These are phyloP conservation scores for Dolichotis patagonum DNA, from an alignment of 2,113 vertebrate genomes.

Conservation along the genomic window DNA sequence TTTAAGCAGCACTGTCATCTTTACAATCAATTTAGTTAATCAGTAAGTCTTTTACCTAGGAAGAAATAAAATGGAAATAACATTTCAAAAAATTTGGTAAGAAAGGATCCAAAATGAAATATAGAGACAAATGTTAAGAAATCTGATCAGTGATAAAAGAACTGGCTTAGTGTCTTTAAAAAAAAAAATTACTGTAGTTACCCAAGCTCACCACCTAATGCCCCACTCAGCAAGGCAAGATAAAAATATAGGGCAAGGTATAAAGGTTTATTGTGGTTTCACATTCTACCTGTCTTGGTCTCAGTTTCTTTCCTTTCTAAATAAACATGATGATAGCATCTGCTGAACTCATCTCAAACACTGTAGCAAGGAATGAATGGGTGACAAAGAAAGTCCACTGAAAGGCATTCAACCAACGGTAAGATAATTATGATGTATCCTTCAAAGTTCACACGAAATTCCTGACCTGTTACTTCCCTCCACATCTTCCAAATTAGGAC, in stretches of 20 bases:
- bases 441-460: background rate
- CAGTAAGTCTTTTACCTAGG: constrained; percentile 26
- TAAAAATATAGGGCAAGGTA: background rate
- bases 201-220: background rate
- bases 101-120: background rate
- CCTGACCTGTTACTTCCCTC: background rate
- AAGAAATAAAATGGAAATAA: constrained; percentile 45
- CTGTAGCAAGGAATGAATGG: background rate
- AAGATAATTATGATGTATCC: background rate
- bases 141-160: background rate
- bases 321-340: background rate
- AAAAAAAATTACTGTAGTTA: background rate
- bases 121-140: background rate
- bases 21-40: background rate
- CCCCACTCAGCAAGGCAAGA: background rate
- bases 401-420: background rate
- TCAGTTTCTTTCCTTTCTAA: constrained; percentile 28
- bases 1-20: background rate
- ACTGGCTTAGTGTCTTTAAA: background rate
- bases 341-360: background rate
- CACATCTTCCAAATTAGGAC: constrained; percentile 31
- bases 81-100: constrained; percentile 33
- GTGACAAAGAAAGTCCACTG: background rate
- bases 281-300: constrained; percentile 2
- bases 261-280: background rate